These are phyloP conservation scores for Pangasius mekongensis DNA, from an alignment of 2,797 vertebrate genomes.

Conservation along the genomic window DNA sequence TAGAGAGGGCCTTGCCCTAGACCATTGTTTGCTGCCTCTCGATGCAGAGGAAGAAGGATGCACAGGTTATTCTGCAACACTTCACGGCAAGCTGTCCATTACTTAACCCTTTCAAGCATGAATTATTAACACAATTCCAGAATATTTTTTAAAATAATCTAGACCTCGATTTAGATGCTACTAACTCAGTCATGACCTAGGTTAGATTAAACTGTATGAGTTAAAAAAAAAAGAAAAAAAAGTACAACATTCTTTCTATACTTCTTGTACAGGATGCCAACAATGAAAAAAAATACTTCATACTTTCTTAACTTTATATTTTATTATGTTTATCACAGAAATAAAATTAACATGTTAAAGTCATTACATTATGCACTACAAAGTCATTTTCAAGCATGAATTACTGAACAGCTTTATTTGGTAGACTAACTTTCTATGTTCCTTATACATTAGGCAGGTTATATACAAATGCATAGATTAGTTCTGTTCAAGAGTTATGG, in stretches of 20 bases:
- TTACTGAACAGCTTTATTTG: background rate
- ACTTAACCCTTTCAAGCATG: conserved; percentile 53
- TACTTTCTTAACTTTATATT: background rate
- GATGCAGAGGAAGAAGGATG: conserved; percentile 75
- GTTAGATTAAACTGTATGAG: background rate
- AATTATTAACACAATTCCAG: conserved; percentile 36
- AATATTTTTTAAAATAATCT: conserved; percentile 17
- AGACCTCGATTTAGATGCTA: conserved; percentile 3
- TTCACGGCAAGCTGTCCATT: conserved; percentile 63
- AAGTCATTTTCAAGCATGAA: background rate
- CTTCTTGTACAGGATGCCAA: background rate
- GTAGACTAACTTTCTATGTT: background rate
- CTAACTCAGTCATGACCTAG: background rate
- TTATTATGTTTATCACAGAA: background rate
- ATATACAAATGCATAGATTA: background rate
- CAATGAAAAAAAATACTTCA: background rate
- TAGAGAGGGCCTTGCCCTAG: conserved; percentile 81
- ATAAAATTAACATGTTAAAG: background rate
- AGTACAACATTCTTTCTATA: background rate
- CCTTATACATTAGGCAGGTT: background rate
- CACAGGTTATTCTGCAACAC: conserved; percentile 68
- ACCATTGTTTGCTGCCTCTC: conserved; percentile 80
- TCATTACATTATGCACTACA: background rate
- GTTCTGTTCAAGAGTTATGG: background rate
- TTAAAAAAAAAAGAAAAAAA: background rate